Conservation (phyloP, 2,113 vertebrate species). For the Vulpes lagopus region DNA sequence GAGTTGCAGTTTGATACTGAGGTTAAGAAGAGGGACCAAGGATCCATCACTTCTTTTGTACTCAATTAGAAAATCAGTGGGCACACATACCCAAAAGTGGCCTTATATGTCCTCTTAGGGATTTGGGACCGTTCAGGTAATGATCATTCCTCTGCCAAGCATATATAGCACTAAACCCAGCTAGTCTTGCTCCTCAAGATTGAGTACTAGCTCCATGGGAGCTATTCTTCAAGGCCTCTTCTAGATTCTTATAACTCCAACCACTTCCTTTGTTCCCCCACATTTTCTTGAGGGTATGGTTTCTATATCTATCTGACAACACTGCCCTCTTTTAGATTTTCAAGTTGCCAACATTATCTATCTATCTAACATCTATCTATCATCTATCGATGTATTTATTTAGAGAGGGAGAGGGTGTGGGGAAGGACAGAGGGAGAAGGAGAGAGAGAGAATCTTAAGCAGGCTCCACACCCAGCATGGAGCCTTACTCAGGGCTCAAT, state of each 20-base stretch:
- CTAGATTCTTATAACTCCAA: neutral
- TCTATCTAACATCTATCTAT: too few relatives aligned
- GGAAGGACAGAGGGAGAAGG: neutral
- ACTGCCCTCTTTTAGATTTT: neutral
- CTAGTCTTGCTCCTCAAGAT: rapidly evolving
- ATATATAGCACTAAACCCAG: neutral
- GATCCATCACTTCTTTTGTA: neutral
- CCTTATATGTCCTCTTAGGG: neutral
- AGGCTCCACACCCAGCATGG: neutral
- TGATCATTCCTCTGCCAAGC: neutral
- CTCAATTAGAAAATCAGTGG: neutral
- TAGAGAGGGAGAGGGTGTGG: neutral
- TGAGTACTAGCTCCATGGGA: neutral
- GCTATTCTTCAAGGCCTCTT: neutral
- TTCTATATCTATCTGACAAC: neutral
- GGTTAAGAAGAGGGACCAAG: too few relatives aligned
- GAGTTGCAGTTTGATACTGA: neutral
- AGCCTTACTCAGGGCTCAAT: neutral
- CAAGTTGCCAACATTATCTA: neutral
- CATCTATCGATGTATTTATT: neutral
- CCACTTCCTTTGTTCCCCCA: neutral
- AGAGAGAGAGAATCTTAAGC: neutral
- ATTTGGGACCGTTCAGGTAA: neutral
- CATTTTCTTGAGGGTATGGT: too few relatives aligned
- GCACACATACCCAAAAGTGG: neutral